Evolutionary conservation across 1,140 invertebrate genomes (phyloP).

Genomic region (Anastrepha ludens): DNA sequence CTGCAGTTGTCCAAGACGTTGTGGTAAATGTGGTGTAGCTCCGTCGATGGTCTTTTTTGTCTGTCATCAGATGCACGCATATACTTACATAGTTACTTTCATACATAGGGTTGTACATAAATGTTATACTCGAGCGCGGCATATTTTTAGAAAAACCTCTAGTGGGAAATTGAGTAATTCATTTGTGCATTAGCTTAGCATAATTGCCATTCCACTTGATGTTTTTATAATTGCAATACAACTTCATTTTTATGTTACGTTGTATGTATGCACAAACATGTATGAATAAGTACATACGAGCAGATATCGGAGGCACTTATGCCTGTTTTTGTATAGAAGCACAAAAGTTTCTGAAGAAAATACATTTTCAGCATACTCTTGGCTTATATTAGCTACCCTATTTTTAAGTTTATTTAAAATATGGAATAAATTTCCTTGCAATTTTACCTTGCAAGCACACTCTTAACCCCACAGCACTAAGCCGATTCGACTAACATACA

Average conservation of each 20-base stretch:
- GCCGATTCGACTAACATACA: no score
- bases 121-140: neutral
- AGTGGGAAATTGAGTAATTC: slow-evolving; percentile 30
- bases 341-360: neutral
- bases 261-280: neutral
- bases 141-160: neutral
- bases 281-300: no score
- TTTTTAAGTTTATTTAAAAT: neutral
- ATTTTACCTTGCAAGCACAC: neutral
- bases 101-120: no score
- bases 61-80: neutral
- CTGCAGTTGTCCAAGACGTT: neutral
- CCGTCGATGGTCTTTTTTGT: neutral
- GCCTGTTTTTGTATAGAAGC: no score
- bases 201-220: slow-evolving; percentile 38
- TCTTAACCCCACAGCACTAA: no score
- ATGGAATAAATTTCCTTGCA: neutral
- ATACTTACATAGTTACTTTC: no score
- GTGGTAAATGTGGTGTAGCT: slow-evolving; percentile 12
- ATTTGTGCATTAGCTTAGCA: slow-evolving; percentile 18
- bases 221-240: slow-evolving; percentile 41
- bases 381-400: neutral
- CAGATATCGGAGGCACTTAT: no score
- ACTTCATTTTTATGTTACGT: neutral
- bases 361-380: neutral